phyloP scores from a whole-genome alignment of 2,888 invertebrate genomes.

The Bembecia ichneumoniformis region DNA sequence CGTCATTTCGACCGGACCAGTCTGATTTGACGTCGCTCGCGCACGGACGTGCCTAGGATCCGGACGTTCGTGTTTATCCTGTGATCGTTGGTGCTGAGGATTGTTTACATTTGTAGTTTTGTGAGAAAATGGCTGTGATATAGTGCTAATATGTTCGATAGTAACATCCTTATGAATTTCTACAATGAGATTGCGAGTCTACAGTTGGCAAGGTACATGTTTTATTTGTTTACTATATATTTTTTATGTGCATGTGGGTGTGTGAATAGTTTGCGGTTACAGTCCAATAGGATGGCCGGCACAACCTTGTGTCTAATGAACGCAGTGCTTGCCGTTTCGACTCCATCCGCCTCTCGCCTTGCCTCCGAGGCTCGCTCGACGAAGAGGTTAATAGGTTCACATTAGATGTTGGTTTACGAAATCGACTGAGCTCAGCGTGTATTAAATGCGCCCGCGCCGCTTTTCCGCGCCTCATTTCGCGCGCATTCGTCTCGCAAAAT shows the following conservation, averaged over 20 bases:
- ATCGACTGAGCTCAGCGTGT: constrained; percentile 45
- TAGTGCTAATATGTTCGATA: constrained; percentile 71
- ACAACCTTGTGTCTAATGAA: constrained; percentile 70
- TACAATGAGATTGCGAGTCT: constrained; percentile 70
- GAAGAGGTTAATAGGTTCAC: constrained; percentile 73
- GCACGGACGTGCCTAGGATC: constrained; percentile 66
- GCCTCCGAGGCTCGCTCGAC: constrained; percentile 58
- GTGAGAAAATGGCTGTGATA: constrained; percentile 67
- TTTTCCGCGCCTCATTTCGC: constrained; percentile 59
- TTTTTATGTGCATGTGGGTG: constrained; percentile 8
- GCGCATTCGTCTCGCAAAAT: constrained; percentile 38
- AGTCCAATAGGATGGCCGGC: constrained; percentile 40
- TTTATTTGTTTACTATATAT: constrained; percentile 56
- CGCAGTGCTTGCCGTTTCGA: constrained; percentile 58
- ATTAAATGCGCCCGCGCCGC: constrained; percentile 45
- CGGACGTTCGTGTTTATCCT: constrained; percentile 61
- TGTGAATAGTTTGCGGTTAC: constrained; percentile 21
- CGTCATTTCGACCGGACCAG: constrained; percentile 72
- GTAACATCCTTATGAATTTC: constrained; percentile 63
- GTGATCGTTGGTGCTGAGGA: constrained; percentile 63
- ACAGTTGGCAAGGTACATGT: constrained; percentile 67
- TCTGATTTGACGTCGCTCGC: constrained; percentile 69
- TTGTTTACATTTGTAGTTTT: constrained; percentile 55
- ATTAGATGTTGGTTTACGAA: constrained; percentile 71
- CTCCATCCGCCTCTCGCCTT: constrained; percentile 69